phyloP scores from a whole-genome alignment of 2,113 vertebrate species.

The Emydura subglobosa region DNA sequence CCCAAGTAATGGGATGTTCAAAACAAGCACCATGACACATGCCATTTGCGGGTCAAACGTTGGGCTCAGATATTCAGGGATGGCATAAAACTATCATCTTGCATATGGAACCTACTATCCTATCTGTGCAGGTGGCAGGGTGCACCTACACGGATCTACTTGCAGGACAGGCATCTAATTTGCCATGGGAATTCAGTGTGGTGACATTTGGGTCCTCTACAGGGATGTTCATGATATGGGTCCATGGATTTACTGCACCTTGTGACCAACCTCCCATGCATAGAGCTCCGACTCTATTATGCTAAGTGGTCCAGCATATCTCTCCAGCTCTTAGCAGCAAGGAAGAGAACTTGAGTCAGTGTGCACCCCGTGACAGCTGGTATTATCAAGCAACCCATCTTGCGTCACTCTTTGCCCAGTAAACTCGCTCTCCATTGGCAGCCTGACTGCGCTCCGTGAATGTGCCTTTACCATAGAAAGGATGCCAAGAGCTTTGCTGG shows the following conservation, averaged over 20 bases:
- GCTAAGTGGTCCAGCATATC: fast-evolving
- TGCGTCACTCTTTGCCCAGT: neutral
- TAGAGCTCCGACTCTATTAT: neutral
- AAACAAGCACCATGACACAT: neutral
- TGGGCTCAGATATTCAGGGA: neutral
- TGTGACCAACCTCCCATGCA: neutral
- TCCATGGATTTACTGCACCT: neutral
- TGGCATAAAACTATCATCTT: neutral
- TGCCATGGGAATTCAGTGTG: neutral
- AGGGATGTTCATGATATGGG: neutral
- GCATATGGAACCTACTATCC: neutral
- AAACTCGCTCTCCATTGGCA: neutral
- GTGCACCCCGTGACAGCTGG: fast-evolving
- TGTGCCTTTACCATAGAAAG: neutral
- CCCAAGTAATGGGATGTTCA: neutral
- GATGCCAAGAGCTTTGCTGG: neutral
- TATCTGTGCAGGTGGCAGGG: fast-evolving
- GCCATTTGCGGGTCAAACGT: neutral
- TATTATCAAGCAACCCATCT: neutral
- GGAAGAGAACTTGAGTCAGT: neutral
- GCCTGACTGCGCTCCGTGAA: fast-evolving
- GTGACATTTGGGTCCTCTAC: neutral
- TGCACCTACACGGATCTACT: fast-evolving
- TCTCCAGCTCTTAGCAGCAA: too few species aligned
- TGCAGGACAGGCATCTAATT: neutral